phyloP scores from a whole-genome alignment of 2,113 vertebrate species.

The Phoenicopterus ruber region DNA sequence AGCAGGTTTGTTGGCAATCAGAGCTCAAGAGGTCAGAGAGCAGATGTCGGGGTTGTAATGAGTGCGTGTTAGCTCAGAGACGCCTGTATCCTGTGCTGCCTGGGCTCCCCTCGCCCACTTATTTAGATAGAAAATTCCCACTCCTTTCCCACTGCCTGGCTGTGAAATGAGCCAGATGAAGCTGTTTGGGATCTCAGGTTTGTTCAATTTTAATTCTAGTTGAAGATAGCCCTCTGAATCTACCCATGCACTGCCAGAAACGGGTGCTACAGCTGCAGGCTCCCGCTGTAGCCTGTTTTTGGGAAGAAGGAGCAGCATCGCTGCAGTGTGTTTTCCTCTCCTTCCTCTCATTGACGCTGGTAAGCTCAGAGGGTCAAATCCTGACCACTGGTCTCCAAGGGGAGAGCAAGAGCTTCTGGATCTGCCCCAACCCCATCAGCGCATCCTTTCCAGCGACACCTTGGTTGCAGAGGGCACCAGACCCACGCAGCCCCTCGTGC shows the following conservation, averaged over 20 bases:
- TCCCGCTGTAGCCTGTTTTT: not conserved
- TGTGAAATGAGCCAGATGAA: not conserved
- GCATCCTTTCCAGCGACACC: rapidly evolving
- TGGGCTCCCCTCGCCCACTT: not conserved
- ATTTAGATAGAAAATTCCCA: not conserved
- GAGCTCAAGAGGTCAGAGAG: constrained; percentile 50
- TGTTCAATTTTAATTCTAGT: not conserved
- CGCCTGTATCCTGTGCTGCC: constrained; percentile 33
- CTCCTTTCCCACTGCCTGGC: not conserved
- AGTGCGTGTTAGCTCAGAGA: not conserved
- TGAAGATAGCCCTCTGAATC: not conserved
- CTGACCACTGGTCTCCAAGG: not conserved
- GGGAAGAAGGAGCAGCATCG: not conserved
- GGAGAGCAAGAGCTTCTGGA: not conserved
- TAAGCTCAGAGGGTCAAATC: not conserved
- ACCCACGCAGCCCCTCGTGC: not conserved
- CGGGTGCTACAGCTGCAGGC: not conserved
- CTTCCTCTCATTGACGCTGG: not conserved
- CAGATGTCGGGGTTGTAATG: constrained; percentile 8
- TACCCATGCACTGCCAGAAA: not conserved
- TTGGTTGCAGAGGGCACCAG: not conserved
- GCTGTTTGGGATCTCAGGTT: not conserved
- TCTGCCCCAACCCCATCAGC: not conserved
- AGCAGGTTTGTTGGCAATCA: not conserved
- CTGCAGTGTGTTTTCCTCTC: rapidly evolving